phyloP scores from a whole-genome alignment of 2,113 vertebrate species.

The Melierax canorus region DNA sequence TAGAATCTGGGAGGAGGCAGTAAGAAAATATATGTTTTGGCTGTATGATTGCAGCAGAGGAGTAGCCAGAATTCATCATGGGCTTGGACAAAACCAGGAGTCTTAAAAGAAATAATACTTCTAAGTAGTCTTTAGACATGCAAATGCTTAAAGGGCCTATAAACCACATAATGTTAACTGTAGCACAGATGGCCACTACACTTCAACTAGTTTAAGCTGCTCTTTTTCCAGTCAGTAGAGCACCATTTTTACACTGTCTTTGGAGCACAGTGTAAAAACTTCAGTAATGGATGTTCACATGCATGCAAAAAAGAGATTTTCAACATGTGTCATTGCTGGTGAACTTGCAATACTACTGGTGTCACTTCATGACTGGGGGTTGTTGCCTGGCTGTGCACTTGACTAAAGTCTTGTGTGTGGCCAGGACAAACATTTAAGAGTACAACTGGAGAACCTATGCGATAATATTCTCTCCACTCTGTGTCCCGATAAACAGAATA shows the following conservation, averaged over 20 bases:
- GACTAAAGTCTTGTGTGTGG: neutral
- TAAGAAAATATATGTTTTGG: slow-evolving; percentile 68
- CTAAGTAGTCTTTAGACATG: neutral
- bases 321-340: neutral
- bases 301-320: neutral
- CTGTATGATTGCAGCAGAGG: slow-evolving; percentile 7
- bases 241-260: neutral
- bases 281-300: neutral
- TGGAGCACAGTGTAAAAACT: neutral
- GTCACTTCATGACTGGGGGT: neutral
- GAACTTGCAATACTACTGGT: neutral
- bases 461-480: neutral
- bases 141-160: neutral
- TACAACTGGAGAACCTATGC: neutral
- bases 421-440: neutral
- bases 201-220: neutral
- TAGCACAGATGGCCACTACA: neutral
- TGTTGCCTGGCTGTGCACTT: neutral
- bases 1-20: slow-evolving; percentile 55
- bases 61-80: slow-evolving; percentile 23
- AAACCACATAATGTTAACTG: neutral
- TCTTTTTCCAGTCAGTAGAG: neutral
- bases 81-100: slow-evolving; percentile 34
- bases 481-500: neutral
- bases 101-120: slow-evolving; percentile 7